phyloP scores from a whole-genome alignment of 2,797 vertebrate genomes.

The Scyliorhinus canicula region DNA sequence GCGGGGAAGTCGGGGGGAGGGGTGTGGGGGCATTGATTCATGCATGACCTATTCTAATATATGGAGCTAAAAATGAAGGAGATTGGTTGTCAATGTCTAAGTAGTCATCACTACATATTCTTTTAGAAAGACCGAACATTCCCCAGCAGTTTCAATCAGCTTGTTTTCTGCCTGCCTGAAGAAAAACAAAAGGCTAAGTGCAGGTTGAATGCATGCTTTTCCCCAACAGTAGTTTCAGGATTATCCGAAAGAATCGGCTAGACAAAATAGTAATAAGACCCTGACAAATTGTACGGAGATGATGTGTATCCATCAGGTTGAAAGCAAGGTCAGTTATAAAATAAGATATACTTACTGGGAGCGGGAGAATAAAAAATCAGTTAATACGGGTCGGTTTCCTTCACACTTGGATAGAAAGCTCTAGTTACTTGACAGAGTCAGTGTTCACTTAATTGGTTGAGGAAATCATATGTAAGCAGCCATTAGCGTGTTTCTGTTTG shows the following conservation, averaged over 20 bases:
- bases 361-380: not conserved
- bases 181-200: not conserved
- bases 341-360: slow-evolving; percentile 39
- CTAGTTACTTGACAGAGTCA: not conserved
- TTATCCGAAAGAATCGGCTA: slow-evolving; percentile 12
- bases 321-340: slow-evolving; percentile 28
- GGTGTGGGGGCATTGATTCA: not conserved
- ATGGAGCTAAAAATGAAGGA: not conserved
- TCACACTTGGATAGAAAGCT: not conserved
- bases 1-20: not conserved
- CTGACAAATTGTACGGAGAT: not conserved
- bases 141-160: not conserved
- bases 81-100: slow-evolving; percentile 16
- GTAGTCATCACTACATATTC: not conserved
- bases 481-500: not conserved
- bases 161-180: slow-evolving; percentile 11
- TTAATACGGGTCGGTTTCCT: not conserved
- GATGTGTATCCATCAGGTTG: not conserved
- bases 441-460: slow-evolving; percentile 3
- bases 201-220: not conserved
- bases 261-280: slow-evolving; percentile 30
- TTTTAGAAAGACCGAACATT: not conserved
- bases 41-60: not conserved
- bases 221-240: not conserved
- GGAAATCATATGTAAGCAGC: slow-evolving; percentile 10